Conservation (phyloP, 2,797 vertebrate genomes). For the Dallia pectoralis region DNA sequence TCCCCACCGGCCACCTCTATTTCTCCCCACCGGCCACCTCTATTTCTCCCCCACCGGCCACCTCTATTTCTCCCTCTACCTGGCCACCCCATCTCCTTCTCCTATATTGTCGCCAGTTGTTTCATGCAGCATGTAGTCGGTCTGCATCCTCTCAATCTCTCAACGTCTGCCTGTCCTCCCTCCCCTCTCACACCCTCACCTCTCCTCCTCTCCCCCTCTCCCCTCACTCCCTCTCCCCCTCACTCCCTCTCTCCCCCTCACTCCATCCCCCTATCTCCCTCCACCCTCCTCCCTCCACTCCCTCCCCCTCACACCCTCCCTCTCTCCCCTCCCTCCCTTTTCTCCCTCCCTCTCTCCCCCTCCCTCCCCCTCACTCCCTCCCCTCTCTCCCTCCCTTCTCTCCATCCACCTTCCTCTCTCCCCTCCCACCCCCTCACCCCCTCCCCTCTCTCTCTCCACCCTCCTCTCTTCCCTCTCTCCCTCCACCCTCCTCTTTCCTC, state of each 20-base stretch:
- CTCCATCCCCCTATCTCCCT: constrained; percentile 29
- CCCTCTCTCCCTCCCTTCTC: constrained; percentile 20
- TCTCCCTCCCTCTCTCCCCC: background rate
- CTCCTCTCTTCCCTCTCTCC: constrained; percentile 10
- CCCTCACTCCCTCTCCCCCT: constrained; percentile 15
- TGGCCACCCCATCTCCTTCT: too few relatives aligned
- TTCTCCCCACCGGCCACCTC: background rate
- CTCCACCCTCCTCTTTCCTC: constrained; percentile 19
- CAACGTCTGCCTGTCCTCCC: background rate
- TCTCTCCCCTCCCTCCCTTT: constrained; percentile 17
- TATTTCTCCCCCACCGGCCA: background rate
- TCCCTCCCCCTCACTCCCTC: constrained; percentile 32
- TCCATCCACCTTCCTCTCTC: too few relatives aligned
- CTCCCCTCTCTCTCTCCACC: constrained; percentile 6
- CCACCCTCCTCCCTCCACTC: constrained; percentile 17
- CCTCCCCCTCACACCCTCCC: background rate
- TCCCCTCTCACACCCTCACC: too few relatives aligned
- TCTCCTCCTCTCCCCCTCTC: constrained; percentile 16
- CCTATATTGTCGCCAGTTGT: background rate
- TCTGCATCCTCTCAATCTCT: too few relatives aligned
- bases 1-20: background rate
- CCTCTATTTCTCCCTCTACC: too few relatives aligned
- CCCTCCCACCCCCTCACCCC: constrained; percentile 7
- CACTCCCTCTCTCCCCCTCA: constrained; percentile 18
- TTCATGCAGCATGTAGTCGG: too few relatives aligned